These are phyloP conservation scores for Siphlonurus alternatus DNA, from an alignment of 2,888 invertebrate species.

Conservation along the genomic window DNA sequence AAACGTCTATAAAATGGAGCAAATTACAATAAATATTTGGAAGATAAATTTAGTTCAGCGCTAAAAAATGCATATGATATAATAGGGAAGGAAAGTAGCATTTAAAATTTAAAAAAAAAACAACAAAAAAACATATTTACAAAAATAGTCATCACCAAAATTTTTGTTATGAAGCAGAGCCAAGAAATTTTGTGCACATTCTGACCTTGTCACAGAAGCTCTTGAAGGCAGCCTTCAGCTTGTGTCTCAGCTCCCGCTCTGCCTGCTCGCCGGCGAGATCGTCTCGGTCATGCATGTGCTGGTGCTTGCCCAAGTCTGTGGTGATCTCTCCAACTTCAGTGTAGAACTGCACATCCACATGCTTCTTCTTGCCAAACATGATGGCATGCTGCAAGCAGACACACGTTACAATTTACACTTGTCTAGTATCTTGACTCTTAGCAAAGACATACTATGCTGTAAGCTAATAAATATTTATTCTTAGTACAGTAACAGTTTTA, in stretches of 20 bases:
- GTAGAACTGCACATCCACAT: conserved; percentile 97
- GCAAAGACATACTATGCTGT: not conserved
- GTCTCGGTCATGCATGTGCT: conserved; percentile 99
- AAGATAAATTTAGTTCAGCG: too few species aligned
- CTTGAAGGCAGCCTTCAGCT: conserved; percentile 93
- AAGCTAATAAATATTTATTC: not conserved
- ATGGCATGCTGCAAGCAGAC: conserved; percentile 62
- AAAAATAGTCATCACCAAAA: too few species aligned
- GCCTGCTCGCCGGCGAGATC: conserved; percentile 98
- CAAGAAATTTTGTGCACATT: conserved; percentile 30
- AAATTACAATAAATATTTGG: not conserved
- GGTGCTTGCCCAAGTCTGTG: conserved; percentile 97
- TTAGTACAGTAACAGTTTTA: not conserved
- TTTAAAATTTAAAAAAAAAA: too few species aligned
- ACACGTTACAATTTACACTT: not conserved
- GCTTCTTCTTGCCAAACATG: conserved; percentile 99
- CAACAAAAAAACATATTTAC: too few species aligned
- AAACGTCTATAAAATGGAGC: not conserved
- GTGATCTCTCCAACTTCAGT: conserved; percentile 99
- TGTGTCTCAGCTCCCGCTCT: conserved; percentile 89
- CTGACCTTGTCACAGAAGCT: conserved; percentile 97
- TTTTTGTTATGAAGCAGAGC: too few species aligned
- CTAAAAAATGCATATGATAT: too few species aligned
- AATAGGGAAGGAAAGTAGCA: too few species aligned
- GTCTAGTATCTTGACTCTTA: too few species aligned